Evolutionary conservation across 1,140 invertebrate species (phyloP).

Genomic region (Zaprionus vittiger): DNA sequence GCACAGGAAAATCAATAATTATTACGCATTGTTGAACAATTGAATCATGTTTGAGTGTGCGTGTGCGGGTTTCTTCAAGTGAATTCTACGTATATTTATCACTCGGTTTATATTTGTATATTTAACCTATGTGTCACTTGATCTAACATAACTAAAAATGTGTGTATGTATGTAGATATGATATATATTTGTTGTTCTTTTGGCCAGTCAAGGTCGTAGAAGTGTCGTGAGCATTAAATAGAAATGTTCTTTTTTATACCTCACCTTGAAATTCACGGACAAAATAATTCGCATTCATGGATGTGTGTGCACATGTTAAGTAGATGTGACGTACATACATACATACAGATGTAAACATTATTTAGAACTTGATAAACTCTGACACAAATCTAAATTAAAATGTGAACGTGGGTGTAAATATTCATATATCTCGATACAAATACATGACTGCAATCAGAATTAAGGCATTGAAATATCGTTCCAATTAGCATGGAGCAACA

Average conservation of each 20-base stretch:
- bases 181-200: constrained; percentile 39
- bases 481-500: neutral
- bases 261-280: constrained; percentile 72
- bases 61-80: constrained; percentile 19
- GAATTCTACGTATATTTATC: constrained; percentile 16
- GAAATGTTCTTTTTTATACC: constrained; percentile 65
- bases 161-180: constrained; percentile 25
- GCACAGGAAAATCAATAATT: constrained; percentile 51
- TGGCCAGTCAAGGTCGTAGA: constrained; percentile 70
- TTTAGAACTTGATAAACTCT: constrained; percentile 5
- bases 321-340: constrained; percentile 10
- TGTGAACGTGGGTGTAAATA: neutral
- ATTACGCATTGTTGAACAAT: constrained; percentile 42
- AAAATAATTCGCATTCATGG: constrained; percentile 23
- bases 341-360: constrained; percentile 30
- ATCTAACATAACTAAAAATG: constrained; percentile 8
- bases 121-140: constrained; percentile 17
- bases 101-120: constrained; percentile 17
- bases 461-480: neutral
- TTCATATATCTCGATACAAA: neutral
- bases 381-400: constrained; percentile 1
- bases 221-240: constrained; percentile 47
- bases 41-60: constrained; percentile 25
- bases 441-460: neutral
- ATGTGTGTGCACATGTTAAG: neutral